Evolutionary conservation across 2,113 vertebrate genomes (phyloP), one percentile per base, ranked within the genome.

Genomic region (Paratilapia polleni): DNA sequence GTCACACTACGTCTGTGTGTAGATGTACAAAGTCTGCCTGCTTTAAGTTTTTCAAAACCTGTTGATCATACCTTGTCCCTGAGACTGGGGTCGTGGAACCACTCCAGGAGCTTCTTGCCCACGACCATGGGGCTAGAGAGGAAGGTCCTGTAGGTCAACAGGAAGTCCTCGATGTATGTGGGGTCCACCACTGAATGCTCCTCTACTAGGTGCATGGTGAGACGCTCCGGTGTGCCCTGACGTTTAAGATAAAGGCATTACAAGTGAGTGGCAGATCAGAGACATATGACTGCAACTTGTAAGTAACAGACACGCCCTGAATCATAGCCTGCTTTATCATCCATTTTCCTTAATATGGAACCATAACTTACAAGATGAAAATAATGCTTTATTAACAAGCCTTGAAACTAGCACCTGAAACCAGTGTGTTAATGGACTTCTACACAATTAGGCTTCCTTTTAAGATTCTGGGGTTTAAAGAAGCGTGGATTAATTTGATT

Each of bases 51-150:
- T 31, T 28, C 8, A 26, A 17, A 73, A 54, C 3, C 22, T 28
- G 4, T 22, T 34, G 47, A 10, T 1, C 14, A 1, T 93, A 99
- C 98, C 98, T 99, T 99, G 96, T 99, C 98, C 98, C 98, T 99
- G 97, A 99, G 98, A 96, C 98, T 99, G 93, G 98, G 96, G 96
- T 99, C 98, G 87, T 98, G 98, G 94, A 99, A 99, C 98, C 98
- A 99, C 96, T 99, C 98, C 96, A 99, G 95, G 80, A 99, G 97
- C 96, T 98, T 99, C 94, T 97, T 98, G 88, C 98, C 98, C 95
- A 99, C 98, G 94, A 98, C 97, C 98, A 99, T 98, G 56, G 98
- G 98, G 96, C 98, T 98, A 87, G 98, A 98, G 92, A 99, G 97
- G 95, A 99, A 99, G 87, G 98, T 99, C 92, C 98, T 96, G 91